These are phyloP conservation scores for Phrynocephalus guinanensis DNA, from an alignment of 2,797 vertebrate species.

Conservation along the genomic window DNA sequence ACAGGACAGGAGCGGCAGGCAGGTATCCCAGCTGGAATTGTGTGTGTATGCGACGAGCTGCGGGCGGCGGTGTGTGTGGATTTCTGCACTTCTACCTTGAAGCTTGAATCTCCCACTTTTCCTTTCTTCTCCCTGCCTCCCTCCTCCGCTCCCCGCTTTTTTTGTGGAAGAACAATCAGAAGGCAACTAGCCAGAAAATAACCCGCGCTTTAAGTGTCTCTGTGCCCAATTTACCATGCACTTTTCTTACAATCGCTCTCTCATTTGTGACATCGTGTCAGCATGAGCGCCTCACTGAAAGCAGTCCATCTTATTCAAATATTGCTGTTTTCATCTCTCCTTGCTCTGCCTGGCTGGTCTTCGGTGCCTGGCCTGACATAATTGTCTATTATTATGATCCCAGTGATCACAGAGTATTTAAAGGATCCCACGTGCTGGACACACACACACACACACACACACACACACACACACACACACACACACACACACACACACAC, in stretches of 20 bases:
- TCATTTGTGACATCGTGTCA: conserved; percentile 68
- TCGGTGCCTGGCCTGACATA: conserved; percentile 43
- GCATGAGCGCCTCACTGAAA: conserved; percentile 67
- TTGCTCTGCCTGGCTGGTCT: conserved; percentile 45
- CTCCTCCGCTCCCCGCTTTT: not conserved
- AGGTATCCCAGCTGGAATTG: not conserved
- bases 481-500: no score
- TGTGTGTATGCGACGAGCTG: not conserved
- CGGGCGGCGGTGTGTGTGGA: conserved; percentile 47
- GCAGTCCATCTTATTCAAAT: conserved; percentile 59
- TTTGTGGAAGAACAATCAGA: conserved; percentile 67
- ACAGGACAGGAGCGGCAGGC: not conserved
- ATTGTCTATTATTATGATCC: conserved; percentile 13
- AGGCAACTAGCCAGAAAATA: conserved; percentile 77
- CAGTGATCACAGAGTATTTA: conserved; percentile 43
- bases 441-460: no score
- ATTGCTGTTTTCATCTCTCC: conserved; percentile 59
- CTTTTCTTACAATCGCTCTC: conserved; percentile 62
- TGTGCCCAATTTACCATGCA: conserved; percentile 74
- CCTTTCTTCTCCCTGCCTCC: not conserved
- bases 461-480: no score
- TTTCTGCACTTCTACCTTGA: conserved; percentile 57
- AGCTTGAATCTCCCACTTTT: conserved; percentile 46
- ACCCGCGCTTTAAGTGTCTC: conserved; percentile 70
- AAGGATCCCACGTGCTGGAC: not conserved